Evolutionary conservation across 2,797 vertebrate genomes (phyloP), one percentile per base, ranked within the genome.

Genomic region (Vireo griseus): DNA sequence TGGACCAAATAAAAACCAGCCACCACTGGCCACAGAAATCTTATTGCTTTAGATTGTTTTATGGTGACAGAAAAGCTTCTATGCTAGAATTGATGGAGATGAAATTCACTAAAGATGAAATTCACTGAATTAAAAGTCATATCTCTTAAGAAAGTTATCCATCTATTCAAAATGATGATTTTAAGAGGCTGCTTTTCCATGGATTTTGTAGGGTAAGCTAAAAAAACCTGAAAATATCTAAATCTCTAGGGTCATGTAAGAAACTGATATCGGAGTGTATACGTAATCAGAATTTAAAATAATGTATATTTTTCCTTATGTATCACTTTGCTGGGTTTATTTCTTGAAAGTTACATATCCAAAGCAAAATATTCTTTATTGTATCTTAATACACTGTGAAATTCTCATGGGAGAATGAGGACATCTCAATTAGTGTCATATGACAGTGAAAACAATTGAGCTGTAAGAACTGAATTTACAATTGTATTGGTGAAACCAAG

Each of bases 251-350:
- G 47, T 47, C 16, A 33, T 8, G 9, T 62, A 65, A 72, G 44
- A 86, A 93, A 73, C 0, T 0, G 3, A 4, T 47, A 66, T 47
- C 1, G 1, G 57, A 65, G 4, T n/a, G 5, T 18, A 68, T 16
- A 25, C 15, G 4, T 48, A 52, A 73, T 28, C 25, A 52, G 25
- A 69, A 75, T 54, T 51, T 37, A 50, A 76, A 87, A 47, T 73
- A 44, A 47, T 9, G 3, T 25, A 16, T 6, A 22, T 54, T 65
- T 86, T 72, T 58, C 28, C 12, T 69, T 57, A 54, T 19, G 11
- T n/a, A 84, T 33, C 6, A 63, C 16, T 73, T 81, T n/a, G 7
- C 16, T 74, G 9, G 7, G 5, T 73, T 77, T 74, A 16, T 47
- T 87, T 86, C 47, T 71, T 45, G 4, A 13, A 73, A 74, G 19